A percentile compares a stretch with the other conserved stretches of the same genome.
Evolutionary conservation across 2,888 invertebrate species (phyloP).

Genomic region (Leptinotarsa rubiginosa): DNA sequence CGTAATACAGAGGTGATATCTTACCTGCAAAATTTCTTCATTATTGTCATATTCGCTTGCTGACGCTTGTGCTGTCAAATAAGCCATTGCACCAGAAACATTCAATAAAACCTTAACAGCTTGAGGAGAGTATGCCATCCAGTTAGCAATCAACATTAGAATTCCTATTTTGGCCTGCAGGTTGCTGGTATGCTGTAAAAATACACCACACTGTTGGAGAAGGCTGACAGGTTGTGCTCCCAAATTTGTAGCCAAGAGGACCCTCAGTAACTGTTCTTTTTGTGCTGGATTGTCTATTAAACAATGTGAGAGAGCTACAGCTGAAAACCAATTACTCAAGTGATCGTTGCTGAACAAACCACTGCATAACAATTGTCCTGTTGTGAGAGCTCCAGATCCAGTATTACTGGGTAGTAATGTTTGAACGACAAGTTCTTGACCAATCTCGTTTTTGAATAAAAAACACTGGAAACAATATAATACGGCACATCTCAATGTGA

Average conservation of each 20-base stretch:
- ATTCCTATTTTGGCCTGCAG: conserved; percentile 89
- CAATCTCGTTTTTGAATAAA: conserved; percentile 90
- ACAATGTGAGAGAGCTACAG: conserved; percentile 90
- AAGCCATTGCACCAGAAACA: conserved; percentile 79
- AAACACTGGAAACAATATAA: conserved; percentile 96
- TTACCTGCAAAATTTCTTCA: conserved; percentile 78
- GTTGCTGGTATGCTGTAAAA: conserved; percentile 85
- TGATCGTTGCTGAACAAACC: conserved; percentile 91
- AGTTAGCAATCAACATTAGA: conserved; percentile 89
- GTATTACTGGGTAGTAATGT: conserved; percentile 90
- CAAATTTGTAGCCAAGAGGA: conserved; percentile 87
- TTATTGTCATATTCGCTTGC: conserved; percentile 90
- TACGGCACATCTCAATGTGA: conserved; percentile 88
- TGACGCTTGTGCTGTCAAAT: conserved; percentile 83
- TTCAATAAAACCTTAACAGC: conserved; percentile 87
- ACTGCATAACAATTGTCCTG: conserved; percentile 91
- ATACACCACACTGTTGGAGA: conserved; percentile 87
- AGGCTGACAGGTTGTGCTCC: conserved; percentile 89
- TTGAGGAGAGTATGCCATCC: conserved; percentile 85
- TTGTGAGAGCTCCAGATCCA: conserved; percentile 73
- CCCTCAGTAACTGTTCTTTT: conserved; percentile 91
- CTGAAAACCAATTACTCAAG: conserved; percentile 95
- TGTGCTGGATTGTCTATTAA: conserved; percentile 86
- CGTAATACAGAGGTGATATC: background rate
- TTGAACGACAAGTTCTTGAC: conserved; percentile 89